Evolutionary conservation across 2,113 vertebrate genomes (phyloP).

Genomic region (Dasyurus viverrinus): DNA sequence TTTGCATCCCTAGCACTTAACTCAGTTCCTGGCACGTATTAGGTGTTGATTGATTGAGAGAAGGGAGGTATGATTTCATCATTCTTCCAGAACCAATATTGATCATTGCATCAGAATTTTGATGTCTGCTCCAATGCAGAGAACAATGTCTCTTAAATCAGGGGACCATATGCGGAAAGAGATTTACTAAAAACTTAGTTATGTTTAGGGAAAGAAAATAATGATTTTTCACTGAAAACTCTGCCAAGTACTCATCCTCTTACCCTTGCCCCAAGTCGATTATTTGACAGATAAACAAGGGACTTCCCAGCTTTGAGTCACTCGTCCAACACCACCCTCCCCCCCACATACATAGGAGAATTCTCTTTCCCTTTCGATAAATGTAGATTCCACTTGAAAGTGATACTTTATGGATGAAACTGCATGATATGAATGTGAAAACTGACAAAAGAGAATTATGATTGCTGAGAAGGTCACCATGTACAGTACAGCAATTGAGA

Average conservation of each 20-base stretch:
- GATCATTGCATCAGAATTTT: background rate
- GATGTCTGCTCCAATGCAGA: background rate
- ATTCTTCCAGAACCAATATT: background rate
- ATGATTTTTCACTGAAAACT: background rate
- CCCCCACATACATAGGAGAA: background rate
- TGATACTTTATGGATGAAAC: background rate
- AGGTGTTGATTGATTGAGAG: background rate
- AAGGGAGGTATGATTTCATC: background rate
- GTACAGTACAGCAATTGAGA: background rate
- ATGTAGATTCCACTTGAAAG: background rate
- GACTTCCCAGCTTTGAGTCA: background rate
- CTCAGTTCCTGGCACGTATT: background rate
- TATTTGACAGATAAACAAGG: background rate
- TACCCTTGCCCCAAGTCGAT: background rate
- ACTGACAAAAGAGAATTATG: background rate
- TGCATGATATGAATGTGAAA: background rate
- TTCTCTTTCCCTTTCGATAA: background rate
- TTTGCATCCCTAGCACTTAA: background rate
- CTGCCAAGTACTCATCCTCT: background rate
- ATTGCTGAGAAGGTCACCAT: background rate
- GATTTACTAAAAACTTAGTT: background rate
- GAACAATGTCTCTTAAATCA: background rate
- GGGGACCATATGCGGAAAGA: background rate
- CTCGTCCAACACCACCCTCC: background rate
- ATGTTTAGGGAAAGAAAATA: background rate